Base-by-base conservation (phyloP, 2,888 invertebrate species). In the Trachelus troglodyta region DNA sequence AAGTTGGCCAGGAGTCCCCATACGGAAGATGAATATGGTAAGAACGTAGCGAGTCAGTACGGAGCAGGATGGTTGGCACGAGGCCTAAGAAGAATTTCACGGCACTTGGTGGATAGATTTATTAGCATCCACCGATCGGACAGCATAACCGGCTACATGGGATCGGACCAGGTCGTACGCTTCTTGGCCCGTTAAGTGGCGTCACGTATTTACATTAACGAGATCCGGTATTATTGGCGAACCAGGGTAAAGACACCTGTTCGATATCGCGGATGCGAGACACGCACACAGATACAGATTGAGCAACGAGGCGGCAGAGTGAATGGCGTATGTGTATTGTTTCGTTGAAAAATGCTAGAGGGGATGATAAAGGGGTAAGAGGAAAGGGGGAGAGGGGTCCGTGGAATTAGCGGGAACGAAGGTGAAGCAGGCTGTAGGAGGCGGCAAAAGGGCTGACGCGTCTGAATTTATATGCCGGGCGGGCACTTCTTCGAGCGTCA, bases 41-140 rank as follows among this genome's bases (percentile, higher is more conserved):
- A 23, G 9, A 56, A 2, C 23, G 56, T 56, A 56, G 23, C 23
- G 9, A 23, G 23, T 9, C 23, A 1, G 56, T 23, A 2, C 56
- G 23, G 2, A 56, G 56, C 15, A 9, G 56, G 23, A 56, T 9
- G 23, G 9, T 23, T 56, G 56, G 56, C 56, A 81, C 82, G 75
- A 40, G 74, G 81, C 78, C 84, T 81, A 79, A 79, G 79, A 80
- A 77, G 79, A 83, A 87, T 86, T 86, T 86, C 86, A 83, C 82
- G 83, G 83, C 83, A 86, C 83, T 85, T 85, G 79, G 80, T 69
- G 79, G 79, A 76, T 78, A 81, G 83, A 86, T 87, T 87, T 87
- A 84, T 84, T 83, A 82, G 80, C 81, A 80, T 82, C 81, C 81
- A 79, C 80, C 83, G 82, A 85, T 84, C 79, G 79, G 76, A 80